Base-by-base conservation (phyloP, 2,888 invertebrate species). In the Frankliniella fusca region DNA sequence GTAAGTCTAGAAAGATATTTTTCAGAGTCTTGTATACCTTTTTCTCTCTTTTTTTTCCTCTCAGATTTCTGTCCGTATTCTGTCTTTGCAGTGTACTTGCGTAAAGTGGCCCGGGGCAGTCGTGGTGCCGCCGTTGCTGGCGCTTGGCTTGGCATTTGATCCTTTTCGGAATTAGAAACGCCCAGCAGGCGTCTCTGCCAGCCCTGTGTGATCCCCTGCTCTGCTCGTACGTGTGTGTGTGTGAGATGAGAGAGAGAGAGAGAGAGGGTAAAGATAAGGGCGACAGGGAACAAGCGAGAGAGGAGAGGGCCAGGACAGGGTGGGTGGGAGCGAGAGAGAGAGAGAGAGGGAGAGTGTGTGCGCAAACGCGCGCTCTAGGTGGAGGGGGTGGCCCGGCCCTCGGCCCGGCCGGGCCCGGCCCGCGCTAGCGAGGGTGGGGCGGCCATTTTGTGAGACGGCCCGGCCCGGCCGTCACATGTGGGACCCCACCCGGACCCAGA, bases 81-180 rank as follows among this genome's bases (percentile, higher is more conserved):
- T 38, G 38, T 38, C 38, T 38, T 38, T 38, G 38, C 38, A 38
- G 38, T 38, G 38, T 38, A 38, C 38, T 38, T 5, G 38, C 38
- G 5, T 38, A 38, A 38, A 38, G 38, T 38, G 38, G 38, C 38
- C 38, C 38, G 38, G 61, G 61, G 61, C 61, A 61, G 61, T 15
- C 15, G 38, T 61, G 61, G 61, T 61, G 54, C 61, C 38, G 38
- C 38, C 38, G 38, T 2, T 8, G 61, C 61, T 38, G 23, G 70
- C 70, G 70, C 70, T 23, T 76, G 70, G 70, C 70, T 23, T 76
- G 70, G 70, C 70, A 76, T 76, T 76, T 76, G 70, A 76, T 76
- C 70, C 70, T 23, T 76, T 76, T 76, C 27, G 70, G 27, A 23
- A 76, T 76, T 76, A 76, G 70, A 27, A 76, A 76, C 70, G 70